Conservation (phyloP, 2,888 invertebrate genomes). For the Proisotoma minuta region DNA sequence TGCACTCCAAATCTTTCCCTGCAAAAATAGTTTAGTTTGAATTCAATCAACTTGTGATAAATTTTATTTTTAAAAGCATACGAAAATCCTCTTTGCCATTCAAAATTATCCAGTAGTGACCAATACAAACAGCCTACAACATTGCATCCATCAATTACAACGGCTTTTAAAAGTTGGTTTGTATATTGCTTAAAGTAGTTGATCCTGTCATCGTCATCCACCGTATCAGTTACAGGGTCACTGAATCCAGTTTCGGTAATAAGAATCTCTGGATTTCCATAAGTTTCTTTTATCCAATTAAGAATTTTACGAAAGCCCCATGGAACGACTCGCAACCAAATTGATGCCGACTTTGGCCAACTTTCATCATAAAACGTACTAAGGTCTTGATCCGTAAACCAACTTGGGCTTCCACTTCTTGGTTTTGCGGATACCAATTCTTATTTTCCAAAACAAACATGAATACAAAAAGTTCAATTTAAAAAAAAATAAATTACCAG, state of each 20-base stretch:
- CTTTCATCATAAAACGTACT: slow-evolving; percentile 17
- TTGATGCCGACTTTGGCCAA: slow-evolving; percentile 30
- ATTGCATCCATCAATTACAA: slow-evolving; percentile 37
- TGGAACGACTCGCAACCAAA: slow-evolving; percentile 28
- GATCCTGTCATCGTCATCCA: slow-evolving; percentile 27
- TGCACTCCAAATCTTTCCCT: slow-evolving; percentile 42
- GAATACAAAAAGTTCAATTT: background rate
- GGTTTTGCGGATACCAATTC: slow-evolving; percentile 30
- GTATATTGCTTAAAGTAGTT: slow-evolving; percentile 39
- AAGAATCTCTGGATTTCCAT: slow-evolving; percentile 27
- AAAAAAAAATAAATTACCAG: no score
- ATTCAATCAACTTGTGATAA: background rate
- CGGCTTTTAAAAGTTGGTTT: slow-evolving; percentile 41
- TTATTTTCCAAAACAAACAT: no score
- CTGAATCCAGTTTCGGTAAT: slow-evolving; percentile 44
- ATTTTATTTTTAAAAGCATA: slow-evolving; percentile 13
- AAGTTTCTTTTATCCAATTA: slow-evolving; percentile 30
- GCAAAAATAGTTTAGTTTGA: slow-evolving; percentile 4
- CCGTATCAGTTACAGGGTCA: slow-evolving; percentile 25
- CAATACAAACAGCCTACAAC: slow-evolving; percentile 38
- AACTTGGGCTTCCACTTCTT: slow-evolving; percentile 4
- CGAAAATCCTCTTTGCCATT: slow-evolving; percentile 32
- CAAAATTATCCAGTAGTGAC: slow-evolving; percentile 41
- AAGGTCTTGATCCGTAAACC: slow-evolving; percentile 23
- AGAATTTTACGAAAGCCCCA: slow-evolving; percentile 33